phyloP scores from a whole-genome alignment of 2,113 vertebrate species.

The Mastomys natalensis region DNA sequence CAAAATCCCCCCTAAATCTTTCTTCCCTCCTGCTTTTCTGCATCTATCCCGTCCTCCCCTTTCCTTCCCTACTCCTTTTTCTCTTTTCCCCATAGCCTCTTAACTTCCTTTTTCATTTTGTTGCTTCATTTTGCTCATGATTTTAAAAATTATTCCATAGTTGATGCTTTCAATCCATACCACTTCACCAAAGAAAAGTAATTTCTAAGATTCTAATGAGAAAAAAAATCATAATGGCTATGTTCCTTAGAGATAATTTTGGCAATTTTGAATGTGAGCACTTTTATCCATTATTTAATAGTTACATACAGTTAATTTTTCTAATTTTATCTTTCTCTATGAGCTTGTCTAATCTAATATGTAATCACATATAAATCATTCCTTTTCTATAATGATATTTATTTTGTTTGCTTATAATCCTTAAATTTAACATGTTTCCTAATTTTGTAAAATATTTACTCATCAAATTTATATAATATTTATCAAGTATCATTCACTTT shows the following conservation, averaged over 20 bases:
- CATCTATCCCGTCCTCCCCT: background rate
- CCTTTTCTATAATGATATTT: constrained; percentile 31
- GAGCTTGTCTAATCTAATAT: constrained; percentile 14
- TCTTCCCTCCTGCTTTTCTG: background rate
- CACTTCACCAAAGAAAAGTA: background rate
- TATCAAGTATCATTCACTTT: background rate
- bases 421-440: background rate
- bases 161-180: background rate
- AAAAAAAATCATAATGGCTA: background rate
- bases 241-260: constrained; percentile 13
- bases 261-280: background rate
- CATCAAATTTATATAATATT: background rate
- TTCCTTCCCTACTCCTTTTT: no score
- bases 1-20: background rate
- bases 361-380: background rate
- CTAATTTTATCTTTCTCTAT: background rate
- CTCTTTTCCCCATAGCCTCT: background rate
- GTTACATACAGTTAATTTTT: constrained; percentile 6
- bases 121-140: background rate
- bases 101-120: background rate
- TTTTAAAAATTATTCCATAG: background rate
- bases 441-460: background rate
- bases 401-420: background rate
- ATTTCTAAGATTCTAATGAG: background rate
- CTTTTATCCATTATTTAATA: constrained; percentile 32